Percentiles rank a stretch among this genome's conserved stretches.
These are phyloP conservation scores for Mallateleia sp. DNA, from an alignment of 2,888 invertebrate species.

Conservation along the genomic window DNA sequence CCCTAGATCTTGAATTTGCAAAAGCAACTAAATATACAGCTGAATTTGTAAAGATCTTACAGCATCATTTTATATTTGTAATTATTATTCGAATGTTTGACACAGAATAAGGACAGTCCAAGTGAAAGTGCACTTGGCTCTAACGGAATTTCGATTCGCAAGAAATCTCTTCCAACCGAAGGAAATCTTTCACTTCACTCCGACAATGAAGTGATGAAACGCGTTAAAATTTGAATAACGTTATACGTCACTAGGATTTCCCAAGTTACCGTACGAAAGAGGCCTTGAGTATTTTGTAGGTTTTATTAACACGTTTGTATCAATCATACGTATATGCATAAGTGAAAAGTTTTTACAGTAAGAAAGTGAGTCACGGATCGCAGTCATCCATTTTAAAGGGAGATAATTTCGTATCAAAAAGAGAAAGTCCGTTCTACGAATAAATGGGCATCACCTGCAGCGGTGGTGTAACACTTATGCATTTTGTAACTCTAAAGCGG, in stretches of 20 bases:
- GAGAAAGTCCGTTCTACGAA: constrained; percentile 56
- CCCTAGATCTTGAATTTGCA: too few species aligned
- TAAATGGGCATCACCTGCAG: constrained; percentile 65
- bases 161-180: neutral
- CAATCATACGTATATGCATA: constrained; percentile 10
- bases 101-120: constrained; percentile 24
- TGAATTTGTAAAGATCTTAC: too few species aligned
- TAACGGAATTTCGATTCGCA: constrained; percentile 40
- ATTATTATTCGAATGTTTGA: neutral
- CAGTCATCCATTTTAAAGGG: constrained; percentile 10
- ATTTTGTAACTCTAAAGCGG: constrained; percentile 58
- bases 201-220: neutral
- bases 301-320: too few species aligned
- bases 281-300: too few species aligned
- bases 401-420: constrained; percentile 46
- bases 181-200: neutral
- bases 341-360: constrained; percentile 8
- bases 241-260: neutral
- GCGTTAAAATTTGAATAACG: neutral
- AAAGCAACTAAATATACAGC: too few species aligned
- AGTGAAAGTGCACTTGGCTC: constrained; percentile 47
- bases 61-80: too few species aligned
- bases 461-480: constrained; percentile 59
- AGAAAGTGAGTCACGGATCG: constrained; percentile 41
- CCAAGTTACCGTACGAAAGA: too few species aligned